phyloP scores from a whole-genome alignment of 2,888 invertebrate species.

The Temnothorax rugatulus region DNA sequence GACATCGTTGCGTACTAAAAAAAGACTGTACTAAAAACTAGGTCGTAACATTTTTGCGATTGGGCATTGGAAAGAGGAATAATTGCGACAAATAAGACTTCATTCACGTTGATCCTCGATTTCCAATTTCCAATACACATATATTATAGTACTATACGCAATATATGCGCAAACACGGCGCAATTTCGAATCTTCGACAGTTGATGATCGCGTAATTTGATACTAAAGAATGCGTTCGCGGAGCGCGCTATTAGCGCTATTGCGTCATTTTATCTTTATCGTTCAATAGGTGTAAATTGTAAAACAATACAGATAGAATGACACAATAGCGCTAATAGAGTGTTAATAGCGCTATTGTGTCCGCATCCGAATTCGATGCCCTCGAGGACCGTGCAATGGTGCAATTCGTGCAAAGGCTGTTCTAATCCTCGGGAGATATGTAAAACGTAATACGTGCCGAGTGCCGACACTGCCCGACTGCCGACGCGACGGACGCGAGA shows the following conservation, averaged over 20 bases:
- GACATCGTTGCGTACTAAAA: too few species aligned
- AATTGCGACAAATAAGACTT: background rate
- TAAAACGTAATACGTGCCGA: background rate
- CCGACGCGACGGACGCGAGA: slow-evolving; percentile 3
- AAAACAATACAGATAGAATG: too few species aligned
- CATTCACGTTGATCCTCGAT: background rate
- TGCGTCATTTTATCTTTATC: too few species aligned
- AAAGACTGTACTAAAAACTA: background rate
- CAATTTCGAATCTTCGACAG: background rate
- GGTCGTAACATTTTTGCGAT: background rate
- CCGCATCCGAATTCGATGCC: background rate
- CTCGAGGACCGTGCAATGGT: background rate
- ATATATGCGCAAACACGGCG: background rate
- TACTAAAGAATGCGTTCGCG: too few species aligned
- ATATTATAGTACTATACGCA: background rate
- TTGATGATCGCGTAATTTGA: background rate
- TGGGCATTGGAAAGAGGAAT: background rate
- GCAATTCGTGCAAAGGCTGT: background rate
- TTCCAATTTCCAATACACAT: background rate
- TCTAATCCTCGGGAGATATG: background rate
- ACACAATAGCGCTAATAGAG: too few species aligned
- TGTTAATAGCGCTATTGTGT: too few species aligned
- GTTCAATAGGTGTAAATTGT: too few species aligned
- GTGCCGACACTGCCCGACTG: background rate
- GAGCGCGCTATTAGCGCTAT: too few species aligned